phyloP scores from a whole-genome alignment of 2,888 invertebrate species.

The Octonoba sinensis region DNA sequence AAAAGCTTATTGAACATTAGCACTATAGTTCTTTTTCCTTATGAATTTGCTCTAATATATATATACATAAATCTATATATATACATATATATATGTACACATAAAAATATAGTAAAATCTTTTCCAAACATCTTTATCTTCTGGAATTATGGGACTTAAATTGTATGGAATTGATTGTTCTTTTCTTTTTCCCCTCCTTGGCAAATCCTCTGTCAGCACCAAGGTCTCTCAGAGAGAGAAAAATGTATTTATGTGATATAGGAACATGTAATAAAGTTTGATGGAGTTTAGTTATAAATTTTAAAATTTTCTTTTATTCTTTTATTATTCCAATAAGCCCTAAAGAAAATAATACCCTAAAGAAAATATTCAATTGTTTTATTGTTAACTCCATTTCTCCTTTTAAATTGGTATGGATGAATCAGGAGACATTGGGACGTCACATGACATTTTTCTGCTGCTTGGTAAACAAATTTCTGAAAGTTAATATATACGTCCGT shows the following conservation, averaged over 20 bases:
- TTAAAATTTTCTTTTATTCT: slow-evolving; percentile 1
- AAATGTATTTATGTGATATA: slow-evolving; percentile 64
- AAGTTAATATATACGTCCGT: no score
- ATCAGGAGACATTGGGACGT: no score
- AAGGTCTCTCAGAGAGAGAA: slow-evolving; percentile 59
- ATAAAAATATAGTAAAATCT: slow-evolving; percentile 49
- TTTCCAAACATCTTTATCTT: slow-evolving; percentile 58
- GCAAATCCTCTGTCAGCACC: slow-evolving; percentile 63
- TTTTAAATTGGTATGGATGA: no score
- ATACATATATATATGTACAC: slow-evolving; percentile 51
- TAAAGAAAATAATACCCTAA: no score
- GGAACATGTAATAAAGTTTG: slow-evolving; percentile 64
- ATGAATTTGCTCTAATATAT: slow-evolving; percentile 63
- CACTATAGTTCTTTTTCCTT: slow-evolving; percentile 61
- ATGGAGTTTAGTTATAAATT: slow-evolving; percentile 63
- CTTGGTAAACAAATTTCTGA: no score
- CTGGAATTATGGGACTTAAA: slow-evolving; percentile 58
- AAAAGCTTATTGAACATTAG: slow-evolving; percentile 63
- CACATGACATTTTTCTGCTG: no score
- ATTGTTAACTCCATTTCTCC: no score
- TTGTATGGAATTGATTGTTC: slow-evolving; percentile 50
- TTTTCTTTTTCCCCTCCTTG: slow-evolving; percentile 53
- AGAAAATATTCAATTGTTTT: no score
- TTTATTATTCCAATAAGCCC: no score
- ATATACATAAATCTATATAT: slow-evolving; percentile 36